Percentiles rank a stretch among this genome's conserved stretches.
These are phyloP conservation scores for Channa maculata DNA, from an alignment of 2,113 vertebrate species.

Conservation along the genomic window DNA sequence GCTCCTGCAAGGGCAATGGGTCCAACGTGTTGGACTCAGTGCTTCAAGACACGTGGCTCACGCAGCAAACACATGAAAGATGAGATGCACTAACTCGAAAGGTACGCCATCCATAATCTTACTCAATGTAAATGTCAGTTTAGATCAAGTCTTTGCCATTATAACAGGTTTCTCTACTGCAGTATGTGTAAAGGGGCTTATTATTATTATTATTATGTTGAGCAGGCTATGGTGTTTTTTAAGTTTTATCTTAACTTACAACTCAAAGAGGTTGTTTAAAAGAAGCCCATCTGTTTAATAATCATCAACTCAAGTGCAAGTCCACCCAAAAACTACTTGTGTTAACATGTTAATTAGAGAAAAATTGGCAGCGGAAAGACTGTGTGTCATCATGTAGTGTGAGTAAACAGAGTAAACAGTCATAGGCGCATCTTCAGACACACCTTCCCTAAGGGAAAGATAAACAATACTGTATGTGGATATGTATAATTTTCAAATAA, in stretches of 20 bases:
- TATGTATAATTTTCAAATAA: slow-evolving; percentile 1
- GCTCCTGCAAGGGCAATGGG: slow-evolving; percentile 66
- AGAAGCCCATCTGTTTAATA: slow-evolving; percentile 12
- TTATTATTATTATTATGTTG: not conserved
- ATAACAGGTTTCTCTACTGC: not conserved
- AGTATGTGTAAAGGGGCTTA: not conserved
- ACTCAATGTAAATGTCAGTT: not conserved
- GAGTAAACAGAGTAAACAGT: not conserved
- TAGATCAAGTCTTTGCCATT: not conserved
- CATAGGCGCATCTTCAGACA: not conserved
- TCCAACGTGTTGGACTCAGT: slow-evolving; percentile 43
- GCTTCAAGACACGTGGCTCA: slow-evolving; percentile 41
- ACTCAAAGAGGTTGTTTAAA: slow-evolving; percentile 1
- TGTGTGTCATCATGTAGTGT: not conserved
- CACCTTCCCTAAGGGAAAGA: not conserved
- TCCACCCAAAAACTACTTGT: slow-evolving; percentile 17
- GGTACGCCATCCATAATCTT: not conserved
- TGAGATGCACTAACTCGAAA: slow-evolving; percentile 9
- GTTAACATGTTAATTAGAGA: slow-evolving; percentile 24
- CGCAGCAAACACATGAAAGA: slow-evolving; percentile 13
- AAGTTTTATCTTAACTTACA: slow-evolving; percentile 15
- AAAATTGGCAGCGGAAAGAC: slow-evolving; percentile 3
- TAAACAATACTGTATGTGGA: not conserved
- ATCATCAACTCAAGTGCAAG: not conserved
- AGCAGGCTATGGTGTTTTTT: not conserved